phyloP scores from a whole-genome alignment of 37 sponge, comb jelly and placozoan species.

The Geodia barretti region DNA sequence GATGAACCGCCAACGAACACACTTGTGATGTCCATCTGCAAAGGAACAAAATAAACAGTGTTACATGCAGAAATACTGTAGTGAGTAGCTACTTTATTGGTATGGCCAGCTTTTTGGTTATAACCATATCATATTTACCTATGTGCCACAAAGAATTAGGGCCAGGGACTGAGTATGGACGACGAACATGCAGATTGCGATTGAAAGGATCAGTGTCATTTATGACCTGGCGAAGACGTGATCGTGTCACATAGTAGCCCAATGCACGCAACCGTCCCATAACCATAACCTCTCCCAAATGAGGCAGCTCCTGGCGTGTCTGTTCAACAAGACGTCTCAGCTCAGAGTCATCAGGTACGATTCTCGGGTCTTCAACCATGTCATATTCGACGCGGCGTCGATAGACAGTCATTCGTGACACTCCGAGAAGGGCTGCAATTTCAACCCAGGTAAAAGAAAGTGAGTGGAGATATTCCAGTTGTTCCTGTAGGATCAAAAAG shows the following conservation, averaged over 20 bases:
- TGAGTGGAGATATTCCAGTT: constrained; percentile 32
- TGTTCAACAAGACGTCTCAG: neutral
- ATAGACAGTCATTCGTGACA: constrained; percentile 47
- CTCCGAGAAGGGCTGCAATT: constrained; percentile 49
- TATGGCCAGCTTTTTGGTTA: neutral
- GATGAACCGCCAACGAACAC: constrained; percentile 24
- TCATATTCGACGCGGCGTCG: constrained; percentile 42
- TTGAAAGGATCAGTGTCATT: constrained; percentile 40
- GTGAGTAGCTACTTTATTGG: too few species aligned
- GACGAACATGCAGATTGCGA: constrained; percentile 12
- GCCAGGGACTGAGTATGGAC: constrained; percentile 57
- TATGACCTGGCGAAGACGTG: constrained; percentile 23
- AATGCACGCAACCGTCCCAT: constrained; percentile 4
- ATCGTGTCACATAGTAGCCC: constrained; percentile 33
- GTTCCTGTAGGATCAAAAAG: constrained; percentile 10
- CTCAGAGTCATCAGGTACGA: constrained; percentile 1
- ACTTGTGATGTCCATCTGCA: constrained; percentile 35
- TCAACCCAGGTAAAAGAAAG: constrained; percentile 47
- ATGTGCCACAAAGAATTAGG: constrained; percentile 81
- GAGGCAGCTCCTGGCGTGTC: neutral
- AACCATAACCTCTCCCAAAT: neutral
- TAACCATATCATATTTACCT: constrained; percentile 14
- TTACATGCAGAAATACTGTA: neutral
- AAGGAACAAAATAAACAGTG: too few species aligned
- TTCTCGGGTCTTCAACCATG: neutral